Evolutionary conservation across 2,113 vertebrate species (phyloP).

Genomic region (Coryphaenoides rupestris): DNA sequence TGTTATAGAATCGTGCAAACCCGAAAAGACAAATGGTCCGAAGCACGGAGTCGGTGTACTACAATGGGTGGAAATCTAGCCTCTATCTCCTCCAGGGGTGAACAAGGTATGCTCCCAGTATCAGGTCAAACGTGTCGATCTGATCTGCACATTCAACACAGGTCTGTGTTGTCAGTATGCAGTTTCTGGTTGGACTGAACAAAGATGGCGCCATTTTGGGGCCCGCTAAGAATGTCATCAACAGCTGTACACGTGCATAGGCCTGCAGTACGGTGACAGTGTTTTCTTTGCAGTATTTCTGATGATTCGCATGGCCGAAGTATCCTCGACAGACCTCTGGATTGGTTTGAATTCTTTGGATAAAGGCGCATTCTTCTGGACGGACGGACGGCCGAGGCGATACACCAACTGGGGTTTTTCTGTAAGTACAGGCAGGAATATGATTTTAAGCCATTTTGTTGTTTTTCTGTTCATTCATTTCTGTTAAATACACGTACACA

Average conservation of each 20-base stretch:
- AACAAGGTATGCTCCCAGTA: conserved; percentile 79
- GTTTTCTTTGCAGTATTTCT: conserved; percentile 76
- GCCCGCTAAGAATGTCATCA: background rate
- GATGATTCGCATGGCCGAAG: conserved; percentile 66
- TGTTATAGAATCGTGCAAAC: conserved; percentile 80
- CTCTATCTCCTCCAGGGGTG: conserved; percentile 70
- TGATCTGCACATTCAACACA: no score
- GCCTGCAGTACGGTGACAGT: background rate
- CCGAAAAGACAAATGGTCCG: conserved; percentile 72
- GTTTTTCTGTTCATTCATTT: no score
- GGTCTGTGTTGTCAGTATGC: no score
- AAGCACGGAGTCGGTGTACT: conserved; percentile 76
- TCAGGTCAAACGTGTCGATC: no score
- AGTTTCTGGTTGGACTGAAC: no score
- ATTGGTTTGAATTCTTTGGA: conserved; percentile 82
- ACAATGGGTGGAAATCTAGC: conserved; percentile 76
- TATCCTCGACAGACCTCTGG: conserved; percentile 72
- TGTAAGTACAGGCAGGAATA: conserved; percentile 33
- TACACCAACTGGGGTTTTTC: conserved; percentile 82
- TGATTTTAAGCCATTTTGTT: conserved; percentile 1
- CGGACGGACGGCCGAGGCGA: conserved; percentile 75
- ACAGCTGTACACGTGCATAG: background rate
- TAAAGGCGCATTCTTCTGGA: conserved; percentile 81
- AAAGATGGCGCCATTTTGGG: no score
- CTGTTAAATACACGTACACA: background rate